Evolutionary conservation across 2,797 vertebrate species (phyloP), one percentile per base, ranked within the genome.

Genomic region (Dromococcyx pavoninus): DNA sequence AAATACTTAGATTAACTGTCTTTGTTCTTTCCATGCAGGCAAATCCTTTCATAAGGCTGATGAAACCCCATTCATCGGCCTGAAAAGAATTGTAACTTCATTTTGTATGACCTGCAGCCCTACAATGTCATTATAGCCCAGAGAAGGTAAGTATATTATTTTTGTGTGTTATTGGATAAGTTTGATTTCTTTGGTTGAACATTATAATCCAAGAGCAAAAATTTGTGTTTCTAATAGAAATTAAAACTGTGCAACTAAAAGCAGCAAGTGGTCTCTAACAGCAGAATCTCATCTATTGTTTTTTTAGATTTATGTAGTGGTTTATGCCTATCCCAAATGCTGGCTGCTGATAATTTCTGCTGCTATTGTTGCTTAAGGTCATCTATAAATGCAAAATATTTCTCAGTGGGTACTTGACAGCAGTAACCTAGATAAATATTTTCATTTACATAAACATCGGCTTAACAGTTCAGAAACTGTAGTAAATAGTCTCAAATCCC

Each of bases 371-470:
- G 65, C 50, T 93, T 91, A 88, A 92, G 93, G 91, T 93, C 81
- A 94, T 91, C 78, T 69, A 67, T 70, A 94, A 94, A 96, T 95
- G 71, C 64, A 88, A 95, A 96, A 95, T 81, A 17, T 91, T 90
- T 94, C 65, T 88, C 91, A 93, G 46, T 5, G 67, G 64, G 78
- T 56, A 71, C 65, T 95, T 88, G 66, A 96, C 91, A 96, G 80
- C 94, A 93, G 85, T 96, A 96, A 95, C 91, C 66, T 90, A 96
- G 89, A 92, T 93, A 97, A 96, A 95, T 86, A 95, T 92, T 96
- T 97, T 94, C 51, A 83, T 86, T 97, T 96, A 77, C 46, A 96
- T 95, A 95, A 97, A 95, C 65, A 94, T 32, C 89, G 82, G 73
- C 46, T 95, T 92, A 96, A 93, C 57, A 90, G 92, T 97, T 96